Conservation (phyloP, 2,888 invertebrate genomes). For the Palloptera scutellata region DNA sequence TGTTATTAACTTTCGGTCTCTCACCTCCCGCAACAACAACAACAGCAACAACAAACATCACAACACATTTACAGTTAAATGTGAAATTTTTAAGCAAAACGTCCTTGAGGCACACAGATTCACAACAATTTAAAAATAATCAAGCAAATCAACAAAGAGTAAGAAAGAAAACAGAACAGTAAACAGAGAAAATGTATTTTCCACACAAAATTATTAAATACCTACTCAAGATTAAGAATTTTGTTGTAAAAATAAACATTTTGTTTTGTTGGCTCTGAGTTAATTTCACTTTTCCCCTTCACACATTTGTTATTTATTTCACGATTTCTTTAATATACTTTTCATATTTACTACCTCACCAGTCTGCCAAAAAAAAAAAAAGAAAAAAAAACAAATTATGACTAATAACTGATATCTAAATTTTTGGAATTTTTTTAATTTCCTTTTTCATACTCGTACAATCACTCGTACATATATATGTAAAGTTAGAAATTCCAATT, state of each 20-base stretch:
- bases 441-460: no score
- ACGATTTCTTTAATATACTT: no score
- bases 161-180: neutral
- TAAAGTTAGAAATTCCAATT: no score
- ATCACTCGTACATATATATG: no score
- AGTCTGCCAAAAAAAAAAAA: neutral
- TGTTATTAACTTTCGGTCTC: no score
- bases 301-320: neutral
- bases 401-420: neutral
- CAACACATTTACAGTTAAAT: neutral
- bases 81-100: neutral
- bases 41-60: neutral
- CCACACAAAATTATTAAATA: no score
- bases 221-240: no score
- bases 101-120: neutral
- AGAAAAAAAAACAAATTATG: neutral
- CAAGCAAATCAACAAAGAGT: neutral
- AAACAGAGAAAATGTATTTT: neutral
- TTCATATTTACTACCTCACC: neutral
- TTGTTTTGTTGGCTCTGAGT: neutral
- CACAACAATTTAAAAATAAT: neutral
- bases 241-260: neutral
- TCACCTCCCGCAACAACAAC: neutral
- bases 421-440: slow-evolving; percentile 1
- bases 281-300: neutral